Conservation (phyloP, 2,113 vertebrate genomes). For the Panthera leo region DNA sequence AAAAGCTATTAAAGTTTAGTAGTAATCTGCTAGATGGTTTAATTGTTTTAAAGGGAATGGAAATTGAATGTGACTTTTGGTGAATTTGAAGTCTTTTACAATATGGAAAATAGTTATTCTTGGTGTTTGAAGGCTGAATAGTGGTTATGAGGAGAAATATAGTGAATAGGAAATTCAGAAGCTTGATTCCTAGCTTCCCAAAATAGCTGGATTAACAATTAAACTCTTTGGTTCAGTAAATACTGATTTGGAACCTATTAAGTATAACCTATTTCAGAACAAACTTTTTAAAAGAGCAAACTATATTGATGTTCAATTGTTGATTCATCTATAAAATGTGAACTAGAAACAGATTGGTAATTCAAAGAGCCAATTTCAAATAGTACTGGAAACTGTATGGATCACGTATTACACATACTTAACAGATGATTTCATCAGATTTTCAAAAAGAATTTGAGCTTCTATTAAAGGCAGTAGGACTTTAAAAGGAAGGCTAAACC, state of each 20-base stretch:
- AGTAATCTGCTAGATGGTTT: background rate
- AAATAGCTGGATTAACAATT: constrained; percentile 42
- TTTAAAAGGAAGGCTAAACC: constrained; percentile 67
- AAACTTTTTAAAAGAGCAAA: constrained; percentile 29
- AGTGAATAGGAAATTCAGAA: background rate
- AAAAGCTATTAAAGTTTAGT: constrained; percentile 22
- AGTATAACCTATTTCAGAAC: background rate
- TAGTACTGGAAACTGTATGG: constrained; percentile 52
- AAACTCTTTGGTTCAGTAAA: constrained; percentile 4
- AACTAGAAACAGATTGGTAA: constrained; percentile 60
- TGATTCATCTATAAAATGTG: constrained; percentile 31
- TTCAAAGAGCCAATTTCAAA: constrained; percentile 49
- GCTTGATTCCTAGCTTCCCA: background rate
- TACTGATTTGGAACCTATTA: background rate
- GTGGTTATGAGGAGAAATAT: background rate
- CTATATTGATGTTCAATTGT: constrained; percentile 15
- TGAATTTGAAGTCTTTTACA: constrained; percentile 42
- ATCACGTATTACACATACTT: constrained; percentile 65
- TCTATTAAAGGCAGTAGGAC: constrained; percentile 57
- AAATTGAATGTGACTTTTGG: constrained; percentile 27
- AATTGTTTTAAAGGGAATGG: constrained; percentile 40
- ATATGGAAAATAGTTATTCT: constrained; percentile 24
- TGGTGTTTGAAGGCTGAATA: constrained; percentile 15
- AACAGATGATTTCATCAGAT: constrained; percentile 67
- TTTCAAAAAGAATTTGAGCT: constrained; percentile 55